Evolutionary conservation across 2,888 invertebrate species (phyloP).

Genomic region (Polylopha cassiicola): DNA sequence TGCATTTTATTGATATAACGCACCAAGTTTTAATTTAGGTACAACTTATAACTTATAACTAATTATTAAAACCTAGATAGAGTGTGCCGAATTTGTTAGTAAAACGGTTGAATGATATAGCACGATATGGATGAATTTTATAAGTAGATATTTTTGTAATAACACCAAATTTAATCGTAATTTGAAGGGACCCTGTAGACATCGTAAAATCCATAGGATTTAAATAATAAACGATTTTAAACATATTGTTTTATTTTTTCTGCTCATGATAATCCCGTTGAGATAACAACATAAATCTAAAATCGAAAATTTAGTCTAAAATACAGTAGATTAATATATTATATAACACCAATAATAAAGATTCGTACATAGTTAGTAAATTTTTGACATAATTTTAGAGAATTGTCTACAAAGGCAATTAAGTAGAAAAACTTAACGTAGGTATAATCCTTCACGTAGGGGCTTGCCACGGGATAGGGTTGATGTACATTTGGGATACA

Average conservation of each 20-base stretch:
- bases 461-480: constrained; percentile 81
- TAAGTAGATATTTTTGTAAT: constrained; percentile 29
- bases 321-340: constrained; percentile 33
- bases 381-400: too few species aligned
- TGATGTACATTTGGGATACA: constrained; percentile 79
- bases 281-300: constrained; percentile 45
- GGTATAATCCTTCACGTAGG: constrained; percentile 38
- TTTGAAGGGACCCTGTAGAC: constrained; percentile 56
- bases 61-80: constrained; percentile 16
- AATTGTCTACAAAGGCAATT: too few species aligned
- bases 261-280: constrained; percentile 31
- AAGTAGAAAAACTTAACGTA: too few species aligned
- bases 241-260: constrained; percentile 45
- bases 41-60: constrained; percentile 19
- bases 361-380: too few species aligned
- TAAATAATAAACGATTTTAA: constrained; percentile 34
- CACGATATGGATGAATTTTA: constrained; percentile 13
- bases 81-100: constrained; percentile 41
- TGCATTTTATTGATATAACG: constrained; percentile 41
- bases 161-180: constrained; percentile 33
- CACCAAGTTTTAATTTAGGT: constrained; percentile 32
- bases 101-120: constrained; percentile 19
- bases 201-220: constrained; percentile 27
- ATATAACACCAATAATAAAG: constrained; percentile 21
- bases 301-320: constrained; percentile 53